Evolutionary conservation across 2,888 invertebrate species (phyloP).

Genomic region (Epinotia nisella): DNA sequence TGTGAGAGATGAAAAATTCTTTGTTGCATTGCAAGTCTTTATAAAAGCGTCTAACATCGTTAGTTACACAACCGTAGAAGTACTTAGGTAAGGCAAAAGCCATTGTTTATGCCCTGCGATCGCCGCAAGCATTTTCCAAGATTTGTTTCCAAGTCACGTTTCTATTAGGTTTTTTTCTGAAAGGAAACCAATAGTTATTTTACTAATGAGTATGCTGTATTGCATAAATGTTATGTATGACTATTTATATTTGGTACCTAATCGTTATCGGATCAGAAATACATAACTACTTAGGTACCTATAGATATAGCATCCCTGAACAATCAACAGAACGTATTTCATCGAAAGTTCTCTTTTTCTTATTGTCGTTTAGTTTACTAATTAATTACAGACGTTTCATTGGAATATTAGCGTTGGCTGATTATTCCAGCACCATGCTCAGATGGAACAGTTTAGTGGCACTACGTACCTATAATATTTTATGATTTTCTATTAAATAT

Average conservation of each 20-base stretch:
- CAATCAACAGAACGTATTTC: too few relatives aligned
- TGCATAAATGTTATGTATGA: neutral
- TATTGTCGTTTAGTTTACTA: too few relatives aligned
- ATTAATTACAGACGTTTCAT: too few relatives aligned
- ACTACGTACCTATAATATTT: too few relatives aligned
- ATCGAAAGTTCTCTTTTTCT: too few relatives aligned
- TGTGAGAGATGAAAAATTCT: too few relatives aligned
- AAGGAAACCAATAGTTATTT: conserved; percentile 35
- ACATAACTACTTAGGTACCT: too few relatives aligned
- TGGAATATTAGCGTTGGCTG: too few relatives aligned
- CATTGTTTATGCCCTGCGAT: conserved; percentile 13
- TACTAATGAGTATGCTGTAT: conserved; percentile 9
- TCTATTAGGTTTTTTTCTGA: conserved; percentile 40
- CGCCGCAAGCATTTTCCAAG: conserved; percentile 17
- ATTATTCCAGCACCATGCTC: too few relatives aligned
- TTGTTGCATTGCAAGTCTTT: neutral
- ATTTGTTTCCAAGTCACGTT: conserved; percentile 37
- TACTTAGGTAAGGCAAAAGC: neutral
- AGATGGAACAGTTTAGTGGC: too few relatives aligned
- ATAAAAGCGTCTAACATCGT: neutral
- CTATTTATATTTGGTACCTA: neutral
- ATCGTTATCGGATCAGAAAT: neutral
- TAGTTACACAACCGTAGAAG: neutral
- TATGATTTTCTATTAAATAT: too few relatives aligned
- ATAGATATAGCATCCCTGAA: too few relatives aligned